Percentiles rank a stretch among this genome's conserved stretches.
These are phyloP conservation scores for Apeira syringaria DNA, from an alignment of 2,888 invertebrate species.

Conservation along the genomic window DNA sequence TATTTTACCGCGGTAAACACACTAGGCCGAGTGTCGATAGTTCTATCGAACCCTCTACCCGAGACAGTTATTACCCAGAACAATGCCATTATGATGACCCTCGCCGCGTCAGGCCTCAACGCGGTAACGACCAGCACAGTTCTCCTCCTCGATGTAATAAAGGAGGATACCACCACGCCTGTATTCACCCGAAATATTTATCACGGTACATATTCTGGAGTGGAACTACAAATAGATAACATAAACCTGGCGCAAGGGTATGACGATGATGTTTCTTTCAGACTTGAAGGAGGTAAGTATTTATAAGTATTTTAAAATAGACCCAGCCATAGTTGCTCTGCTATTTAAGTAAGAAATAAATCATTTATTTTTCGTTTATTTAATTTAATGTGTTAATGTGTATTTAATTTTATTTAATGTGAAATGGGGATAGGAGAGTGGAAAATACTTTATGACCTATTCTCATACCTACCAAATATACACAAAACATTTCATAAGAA, in stretches of 20 bases:
- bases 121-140: conserved; percentile 50
- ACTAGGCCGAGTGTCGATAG: conserved; percentile 43
- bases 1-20: conserved; percentile 41
- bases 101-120: conserved; percentile 54
- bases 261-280: conserved; percentile 48
- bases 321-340: too few relatives aligned
- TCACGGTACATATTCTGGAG: conserved; percentile 42
- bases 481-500: too few relatives aligned
- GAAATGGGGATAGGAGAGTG: too few relatives aligned
- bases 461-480: too few relatives aligned
- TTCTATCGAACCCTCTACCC: conserved; percentile 39
- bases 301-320: too few relatives aligned
- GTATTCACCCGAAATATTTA: conserved; percentile 56
- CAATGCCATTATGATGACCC: conserved; percentile 50
- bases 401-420: too few relatives aligned
- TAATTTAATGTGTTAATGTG: too few relatives aligned
- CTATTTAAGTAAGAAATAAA: too few relatives aligned
- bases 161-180: conserved; percentile 56
- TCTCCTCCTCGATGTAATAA: conserved; percentile 60
- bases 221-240: conserved; percentile 40
- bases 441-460: too few relatives aligned
- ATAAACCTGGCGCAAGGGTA: conserved; percentile 58
- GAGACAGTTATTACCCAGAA: conserved; percentile 50
- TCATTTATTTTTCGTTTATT: too few relatives aligned
- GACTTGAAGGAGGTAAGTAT: conserved; percentile 60